Percentiles rank a stretch among this genome's conserved stretches.
phyloP scores from a whole-genome alignment of 2,797 vertebrate species.

The Nannoperca australis region DNA sequence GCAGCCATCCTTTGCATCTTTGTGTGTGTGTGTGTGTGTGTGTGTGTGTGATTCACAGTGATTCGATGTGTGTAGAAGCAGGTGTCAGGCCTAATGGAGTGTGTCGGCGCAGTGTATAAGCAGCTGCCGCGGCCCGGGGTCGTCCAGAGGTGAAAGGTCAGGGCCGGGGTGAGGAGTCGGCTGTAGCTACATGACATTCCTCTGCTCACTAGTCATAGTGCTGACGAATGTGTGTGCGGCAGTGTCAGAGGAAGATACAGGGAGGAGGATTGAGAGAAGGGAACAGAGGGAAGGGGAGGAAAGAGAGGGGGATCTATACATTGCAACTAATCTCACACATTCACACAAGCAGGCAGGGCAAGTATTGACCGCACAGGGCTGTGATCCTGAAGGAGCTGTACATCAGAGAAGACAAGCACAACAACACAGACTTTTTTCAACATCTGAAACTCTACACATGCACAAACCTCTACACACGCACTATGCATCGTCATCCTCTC shows the following conservation, averaged over 20 bases:
- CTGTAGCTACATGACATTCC: conserved; percentile 80
- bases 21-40: conserved; percentile 10
- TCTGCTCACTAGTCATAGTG: conserved; percentile 77
- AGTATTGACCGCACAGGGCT: conserved; percentile 72
- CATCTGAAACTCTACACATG: conserved; percentile 65
- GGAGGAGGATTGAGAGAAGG: conserved; percentile 44
- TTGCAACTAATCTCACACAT: conserved; percentile 55
- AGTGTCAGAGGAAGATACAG: conserved; percentile 52
- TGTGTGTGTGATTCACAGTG: conserved; percentile 24
- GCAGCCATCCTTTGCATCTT: conserved; percentile 46
- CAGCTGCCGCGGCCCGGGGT: conserved; percentile 68
- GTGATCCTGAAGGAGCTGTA: conserved; percentile 77
- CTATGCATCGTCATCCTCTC: conserved; percentile 47
- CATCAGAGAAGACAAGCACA: conserved; percentile 76
- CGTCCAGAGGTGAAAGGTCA: conserved; percentile 63
- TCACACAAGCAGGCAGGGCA: conserved; percentile 51
- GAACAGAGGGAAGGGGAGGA: conserved; percentile 12
- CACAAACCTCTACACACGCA: conserved; percentile 50
- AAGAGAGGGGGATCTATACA: conserved; percentile 47
- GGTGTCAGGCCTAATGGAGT: conserved; percentile 78
- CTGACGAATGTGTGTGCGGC: conserved; percentile 65
- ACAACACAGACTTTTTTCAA: conserved; percentile 75
- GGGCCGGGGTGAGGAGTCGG: conserved; percentile 70
- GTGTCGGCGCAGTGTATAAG: conserved; percentile 70
- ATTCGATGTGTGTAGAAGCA: conserved; percentile 60